phyloP scores from a whole-genome alignment of 1,140 invertebrate genomes.

The Heliconius melpomene region DNA sequence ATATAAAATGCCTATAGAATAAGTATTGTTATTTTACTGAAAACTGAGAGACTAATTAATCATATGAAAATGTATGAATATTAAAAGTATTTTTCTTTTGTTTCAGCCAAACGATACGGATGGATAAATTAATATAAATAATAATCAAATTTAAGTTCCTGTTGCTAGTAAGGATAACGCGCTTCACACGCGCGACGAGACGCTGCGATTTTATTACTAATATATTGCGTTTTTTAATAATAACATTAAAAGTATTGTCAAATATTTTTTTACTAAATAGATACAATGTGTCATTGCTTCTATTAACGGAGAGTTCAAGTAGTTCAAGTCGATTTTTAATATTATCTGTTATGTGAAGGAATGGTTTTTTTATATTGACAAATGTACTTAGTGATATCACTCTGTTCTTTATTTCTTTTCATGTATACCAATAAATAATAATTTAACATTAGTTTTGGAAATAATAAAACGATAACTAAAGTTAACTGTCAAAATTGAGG shows the following conservation, averaged over 20 bases:
- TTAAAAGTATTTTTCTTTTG: slow-evolving; percentile 33
- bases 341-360: no score
- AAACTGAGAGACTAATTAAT: no score
- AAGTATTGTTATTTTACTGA: no score
- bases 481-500: no score
- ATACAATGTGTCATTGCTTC: background rate
- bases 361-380: background rate
- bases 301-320: background rate
- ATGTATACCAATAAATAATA: no score
- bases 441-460: no score
- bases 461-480: no score
- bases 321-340: background rate
- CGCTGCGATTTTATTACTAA: slow-evolving; percentile 39
- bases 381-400: no score
- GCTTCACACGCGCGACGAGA: slow-evolving; percentile 44
- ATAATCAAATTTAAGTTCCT: slow-evolving; percentile 55
- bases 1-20: no score
- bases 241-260: background rate
- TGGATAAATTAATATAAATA: slow-evolving; percentile 36
- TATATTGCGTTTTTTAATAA: background rate
- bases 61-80: no score
- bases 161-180: slow-evolving; percentile 53
- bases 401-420: no score
- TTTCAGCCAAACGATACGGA: slow-evolving; percentile 51
- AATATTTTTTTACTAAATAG: background rate